Evolutionary conservation across 2,888 invertebrate species (phyloP), one percentile per base, ranked within the genome.

Genomic region (Hartigia nigra): DNA sequence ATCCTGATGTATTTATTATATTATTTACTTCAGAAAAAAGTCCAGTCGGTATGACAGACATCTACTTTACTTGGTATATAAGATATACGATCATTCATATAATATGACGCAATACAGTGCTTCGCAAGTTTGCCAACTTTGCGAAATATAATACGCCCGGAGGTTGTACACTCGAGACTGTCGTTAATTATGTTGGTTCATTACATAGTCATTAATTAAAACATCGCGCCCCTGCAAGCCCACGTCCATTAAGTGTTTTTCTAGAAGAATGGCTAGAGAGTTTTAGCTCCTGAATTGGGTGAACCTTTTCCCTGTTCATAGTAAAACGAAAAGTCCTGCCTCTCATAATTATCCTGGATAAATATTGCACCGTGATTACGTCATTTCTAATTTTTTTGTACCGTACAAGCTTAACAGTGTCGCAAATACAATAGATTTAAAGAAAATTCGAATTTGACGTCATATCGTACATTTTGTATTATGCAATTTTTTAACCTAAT

Each of bases 131-230:
- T 9, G 55, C 55, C 55, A 55, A 55, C 55, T 55, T 55, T 55
- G 23, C 9, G 14, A 55, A 55, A 55, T 55, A 55, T 55, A 55
- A 55, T 55, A 55, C 23, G 55, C 23, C 55, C 55, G 55, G 2
- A 14, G 55, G 9, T 55, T 14, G 55, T 55, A 55, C 2, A 5
- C 55, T 55, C 55, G 55, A 55, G 55, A 55, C 9, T 76, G 76
- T 69, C 79, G 76, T 84, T 83, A 85, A 85, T 85, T 84, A 79
- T 80, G 77, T 35, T 80, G 76, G 69, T 32, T 80, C 79, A 80
- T 80, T 77, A 82, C 77, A 78, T 77, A 81, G 84, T 83, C 85
- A 81, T 85, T 85, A 85, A 85, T 85, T 84, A 81, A 77, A 77
- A 69, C 23, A 31, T 70, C 70, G 76, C 69, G 32, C 69, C 75